These are phyloP conservation scores for Crotalus tigris DNA, from an alignment of 2,113 vertebrate species.

Conservation along the genomic window DNA sequence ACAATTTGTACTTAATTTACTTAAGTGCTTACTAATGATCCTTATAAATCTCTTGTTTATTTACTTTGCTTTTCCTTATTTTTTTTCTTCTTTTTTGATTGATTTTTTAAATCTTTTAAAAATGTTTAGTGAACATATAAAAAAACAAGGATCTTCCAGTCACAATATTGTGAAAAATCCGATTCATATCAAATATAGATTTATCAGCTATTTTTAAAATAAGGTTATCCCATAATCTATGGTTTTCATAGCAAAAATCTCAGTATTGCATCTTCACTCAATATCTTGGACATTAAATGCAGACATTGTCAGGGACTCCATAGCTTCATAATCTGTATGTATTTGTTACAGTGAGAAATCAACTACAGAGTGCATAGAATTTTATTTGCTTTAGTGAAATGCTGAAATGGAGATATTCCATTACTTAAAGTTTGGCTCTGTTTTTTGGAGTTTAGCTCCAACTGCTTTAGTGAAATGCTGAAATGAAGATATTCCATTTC, in stretches of 20 bases:
- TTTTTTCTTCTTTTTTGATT: neutral
- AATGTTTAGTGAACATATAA: neutral
- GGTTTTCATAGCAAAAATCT: neutral
- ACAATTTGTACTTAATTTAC: neutral
- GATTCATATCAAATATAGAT: neutral
- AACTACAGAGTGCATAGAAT: neutral
- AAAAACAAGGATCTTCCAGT: neutral
- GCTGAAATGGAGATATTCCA: neutral
- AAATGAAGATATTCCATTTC: neutral
- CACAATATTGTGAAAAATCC: neutral
- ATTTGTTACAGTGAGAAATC: neutral
- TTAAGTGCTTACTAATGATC: neutral
- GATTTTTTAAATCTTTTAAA: neutral
- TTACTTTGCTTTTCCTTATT: neutral
- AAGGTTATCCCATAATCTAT: neutral
- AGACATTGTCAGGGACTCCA: neutral
- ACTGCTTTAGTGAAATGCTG: neutral
- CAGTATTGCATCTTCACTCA: neutral
- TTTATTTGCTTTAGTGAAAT: neutral
- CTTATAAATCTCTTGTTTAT: neutral
- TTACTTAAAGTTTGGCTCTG: neutral
- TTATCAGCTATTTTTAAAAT: neutral
- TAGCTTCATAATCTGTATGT: neutral
- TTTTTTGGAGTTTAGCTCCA: neutral
- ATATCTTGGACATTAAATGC: neutral